phyloP scores from a whole-genome alignment of 1,140 invertebrate species.

The Drosophila obscura region DNA sequence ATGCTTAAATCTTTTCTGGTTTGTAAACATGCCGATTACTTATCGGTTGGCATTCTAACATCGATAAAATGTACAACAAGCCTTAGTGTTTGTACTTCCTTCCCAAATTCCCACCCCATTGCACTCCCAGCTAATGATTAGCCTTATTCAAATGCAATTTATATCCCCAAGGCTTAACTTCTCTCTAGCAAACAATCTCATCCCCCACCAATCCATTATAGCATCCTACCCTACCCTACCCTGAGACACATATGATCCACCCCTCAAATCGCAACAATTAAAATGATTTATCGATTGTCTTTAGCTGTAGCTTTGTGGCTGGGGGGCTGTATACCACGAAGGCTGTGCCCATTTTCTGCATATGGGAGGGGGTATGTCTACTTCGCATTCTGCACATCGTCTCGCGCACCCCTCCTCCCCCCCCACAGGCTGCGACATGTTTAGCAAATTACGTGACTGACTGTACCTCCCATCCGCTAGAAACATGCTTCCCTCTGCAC shows the following conservation, averaged over 20 bases:
- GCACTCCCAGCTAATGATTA: no score
- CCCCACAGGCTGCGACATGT: slow-evolving; percentile 54
- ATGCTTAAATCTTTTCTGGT: no score
- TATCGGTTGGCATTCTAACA: no score
- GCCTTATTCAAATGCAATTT: no score
- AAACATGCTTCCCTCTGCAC: not conserved
- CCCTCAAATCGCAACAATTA: slow-evolving; percentile 56
- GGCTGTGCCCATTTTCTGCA: slow-evolving; percentile 17
- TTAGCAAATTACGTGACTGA: slow-evolving; percentile 64
- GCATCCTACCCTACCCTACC: not conserved
- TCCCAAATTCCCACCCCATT: no score
- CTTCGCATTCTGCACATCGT: slow-evolving; percentile 30
- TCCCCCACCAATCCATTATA: no score
- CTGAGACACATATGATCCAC: not conserved
- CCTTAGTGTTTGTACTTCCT: no score
- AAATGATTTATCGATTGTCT: slow-evolving; percentile 72
- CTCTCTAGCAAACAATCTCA: not conserved
- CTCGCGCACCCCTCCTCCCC: not conserved
- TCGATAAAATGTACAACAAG: no score
- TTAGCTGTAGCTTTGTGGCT: slow-evolving; percentile 1
- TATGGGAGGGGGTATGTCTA: slow-evolving; percentile 7
- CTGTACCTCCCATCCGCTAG: not conserved
- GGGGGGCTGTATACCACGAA: not conserved
- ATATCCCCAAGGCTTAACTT: not conserved
- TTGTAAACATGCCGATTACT: no score